These are phyloP conservation scores for Philaethria dido DNA, from an alignment of 2,888 invertebrate species.

Conservation along the genomic window DNA sequence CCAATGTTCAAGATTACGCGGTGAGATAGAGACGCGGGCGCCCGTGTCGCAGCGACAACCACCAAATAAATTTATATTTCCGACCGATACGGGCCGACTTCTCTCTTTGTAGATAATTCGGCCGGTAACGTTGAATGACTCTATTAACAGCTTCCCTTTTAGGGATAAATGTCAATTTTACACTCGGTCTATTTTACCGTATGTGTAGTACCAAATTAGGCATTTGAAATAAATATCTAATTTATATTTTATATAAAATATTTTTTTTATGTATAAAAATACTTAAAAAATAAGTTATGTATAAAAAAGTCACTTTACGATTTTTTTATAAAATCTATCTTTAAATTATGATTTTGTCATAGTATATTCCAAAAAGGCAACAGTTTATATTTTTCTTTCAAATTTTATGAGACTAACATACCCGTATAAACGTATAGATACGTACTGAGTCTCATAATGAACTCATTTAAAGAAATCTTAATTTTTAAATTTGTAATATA, in stretches of 20 bases:
- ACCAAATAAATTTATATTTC: conserved; percentile 84
- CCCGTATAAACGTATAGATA: neutral
- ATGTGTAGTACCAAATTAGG: conserved; percentile 59
- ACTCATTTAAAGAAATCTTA: neutral
- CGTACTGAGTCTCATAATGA: neutral
- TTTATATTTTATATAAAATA: conserved; percentile 10
- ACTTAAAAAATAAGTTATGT: too few relatives aligned
- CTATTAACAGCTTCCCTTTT: conserved; percentile 84
- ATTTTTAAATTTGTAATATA: conserved; percentile 11
- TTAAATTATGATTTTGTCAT: neutral
- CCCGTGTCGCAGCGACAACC: conserved; percentile 78
- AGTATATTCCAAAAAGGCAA: neutral
- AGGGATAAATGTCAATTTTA: conserved; percentile 80
- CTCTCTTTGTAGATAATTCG: conserved; percentile 83
- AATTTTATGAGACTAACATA: neutral
- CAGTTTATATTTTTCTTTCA: neutral
- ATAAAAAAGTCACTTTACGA: too few relatives aligned
- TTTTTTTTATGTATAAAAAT: neutral
- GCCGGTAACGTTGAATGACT: conserved; percentile 83
- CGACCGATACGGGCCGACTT: conserved; percentile 75
- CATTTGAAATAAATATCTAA: too few relatives aligned
- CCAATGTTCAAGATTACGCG: conserved; percentile 84
- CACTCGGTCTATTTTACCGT: conserved; percentile 59
- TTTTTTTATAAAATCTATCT: neutral
- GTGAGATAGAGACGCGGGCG: conserved; percentile 79